phyloP scores from a whole-genome alignment of 2,888 invertebrate species.

The Epsilonema sp. region DNA sequence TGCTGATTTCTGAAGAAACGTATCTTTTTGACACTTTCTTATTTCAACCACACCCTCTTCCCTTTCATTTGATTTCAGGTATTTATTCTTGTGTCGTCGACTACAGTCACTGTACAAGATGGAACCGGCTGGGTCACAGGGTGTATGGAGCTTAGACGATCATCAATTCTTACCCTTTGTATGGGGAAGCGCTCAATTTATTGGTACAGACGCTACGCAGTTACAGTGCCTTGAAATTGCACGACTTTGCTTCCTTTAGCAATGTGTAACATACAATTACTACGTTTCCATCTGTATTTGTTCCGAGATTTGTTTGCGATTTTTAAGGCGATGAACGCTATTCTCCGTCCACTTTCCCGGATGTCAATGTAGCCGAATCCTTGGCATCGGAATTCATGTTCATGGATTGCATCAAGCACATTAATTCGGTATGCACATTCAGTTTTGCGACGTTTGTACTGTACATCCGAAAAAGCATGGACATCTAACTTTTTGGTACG shows the following conservation, averaged over 20 bases:
- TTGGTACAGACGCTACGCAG: too few species aligned
- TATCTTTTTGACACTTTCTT: too few species aligned
- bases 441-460: too few species aligned
- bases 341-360: constrained; percentile 63
- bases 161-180: constrained; percentile 96
- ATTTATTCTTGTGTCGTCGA: constrained; percentile 58
- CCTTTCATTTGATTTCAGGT: constrained; percentile 38
- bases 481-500: too few species aligned
- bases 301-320: too few species aligned
- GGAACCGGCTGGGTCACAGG: constrained; percentile 98
- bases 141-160: constrained; percentile 96
- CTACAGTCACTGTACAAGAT: constrained; percentile 77
- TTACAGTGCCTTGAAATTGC: too few species aligned
- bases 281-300: too few species aligned
- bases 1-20: too few species aligned
- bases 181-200: constrained; percentile 93
- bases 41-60: background rate
- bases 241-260: too few species aligned
- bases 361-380: constrained; percentile 50
- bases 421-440: constrained; percentile 46
- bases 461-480: too few species aligned
- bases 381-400: constrained; percentile 61
- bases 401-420: constrained; percentile 73
- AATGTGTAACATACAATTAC: too few species aligned
- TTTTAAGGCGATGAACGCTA: too few species aligned